These are phyloP conservation scores for Aphelenchoides avenae DNA, from an alignment of 1,140 invertebrate genomes.

Conservation along the genomic window DNA sequence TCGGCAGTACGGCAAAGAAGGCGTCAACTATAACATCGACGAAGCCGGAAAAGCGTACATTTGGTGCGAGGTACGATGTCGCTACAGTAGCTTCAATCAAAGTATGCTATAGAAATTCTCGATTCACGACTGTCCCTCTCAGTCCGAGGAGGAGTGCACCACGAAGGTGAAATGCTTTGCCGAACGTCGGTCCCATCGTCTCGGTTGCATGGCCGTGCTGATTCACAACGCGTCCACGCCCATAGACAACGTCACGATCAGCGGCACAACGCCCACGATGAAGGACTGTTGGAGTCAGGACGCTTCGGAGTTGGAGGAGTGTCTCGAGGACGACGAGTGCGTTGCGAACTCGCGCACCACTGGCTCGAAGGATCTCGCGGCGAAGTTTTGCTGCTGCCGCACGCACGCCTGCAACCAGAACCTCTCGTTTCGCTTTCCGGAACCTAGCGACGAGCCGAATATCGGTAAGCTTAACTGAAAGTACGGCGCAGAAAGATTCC, in stretches of 20 bases:
- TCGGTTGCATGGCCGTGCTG: conserved; percentile 48
- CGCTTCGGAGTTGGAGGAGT: conserved; percentile 36
- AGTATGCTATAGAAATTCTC: too few species aligned
- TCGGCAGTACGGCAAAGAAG: conserved; percentile 18
- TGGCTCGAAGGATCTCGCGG: conserved; percentile 13
- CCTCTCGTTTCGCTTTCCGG: not conserved
- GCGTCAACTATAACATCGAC: conserved; percentile 41
- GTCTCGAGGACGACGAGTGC: conserved; percentile 35
- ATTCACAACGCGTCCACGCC: conserved; percentile 30
- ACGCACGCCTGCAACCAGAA: conserved; percentile 45
- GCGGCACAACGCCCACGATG: too few species aligned
- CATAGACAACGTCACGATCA: conserved; percentile 25
- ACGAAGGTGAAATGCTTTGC: too few species aligned
- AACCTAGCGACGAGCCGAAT: too few species aligned
- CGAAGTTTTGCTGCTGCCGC: conserved; percentile 43
- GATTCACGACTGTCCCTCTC: too few species aligned
- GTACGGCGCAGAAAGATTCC: not conserved
- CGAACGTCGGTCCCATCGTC: too few species aligned
- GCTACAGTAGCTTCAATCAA: too few species aligned
- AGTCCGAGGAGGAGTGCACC: too few species aligned
- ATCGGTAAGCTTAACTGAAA: too few species aligned
- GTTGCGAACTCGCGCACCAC: conserved; percentile 32
- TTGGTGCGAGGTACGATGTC: conserved; percentile 32
- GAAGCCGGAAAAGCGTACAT: conserved; percentile 29
- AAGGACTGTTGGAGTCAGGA: conserved; percentile 49